Evolutionary conservation across 30 jellyfish, hydroid and myxozoan species (phyloP), one percentile per base, ranked within the genome.

Genomic region (Aurelia coerulea): DNA sequence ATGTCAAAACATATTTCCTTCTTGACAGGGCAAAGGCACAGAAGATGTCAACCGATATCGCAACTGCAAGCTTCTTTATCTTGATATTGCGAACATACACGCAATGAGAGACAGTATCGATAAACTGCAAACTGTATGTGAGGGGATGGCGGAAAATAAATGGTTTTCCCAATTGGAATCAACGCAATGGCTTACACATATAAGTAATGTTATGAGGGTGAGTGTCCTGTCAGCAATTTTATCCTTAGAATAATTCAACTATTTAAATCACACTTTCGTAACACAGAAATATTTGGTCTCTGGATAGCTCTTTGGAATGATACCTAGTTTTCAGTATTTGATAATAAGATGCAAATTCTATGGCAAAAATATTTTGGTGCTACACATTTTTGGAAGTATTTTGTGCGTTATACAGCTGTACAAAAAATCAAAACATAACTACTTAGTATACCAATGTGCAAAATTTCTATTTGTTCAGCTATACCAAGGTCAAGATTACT

Each of bases 101-200:
- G 97, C 98, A 5, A 92, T 92, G 98, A 68, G 98, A 73, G 97
- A 92, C 23, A 92, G 98, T 73, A 87, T 92, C 56, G 98, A 92
- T 64, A 92, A 92, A 74, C 87, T 92, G 59, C 95, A 86, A 71
- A 33, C 53, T 15, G 98, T 87, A 13, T 92, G 97, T 60, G 98
- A 92, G 58, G 90, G 95, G 60, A 93, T 75, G n/a, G 88, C 94
- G 12, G 98, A 92, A 34, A 70, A 86, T 72, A 92, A 92, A 60
- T 92, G 98, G 98, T 46, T 86, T 79, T 92, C 98, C 11, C 98
- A 92, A 68, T 75, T 92, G 71, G 98, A 92, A 87, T 81, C 98
- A 1, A 92, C 98, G 1, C 98, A 92, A 18, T 92, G 98, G 98
- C 74, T 92, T 80, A 76, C 91, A 0, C 98, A 92, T 76, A 81